Evolutionary conservation across 30 jellyfish, hydroid and myxozoan species (phyloP).

Genomic region (Aurelia sp.): DNA sequence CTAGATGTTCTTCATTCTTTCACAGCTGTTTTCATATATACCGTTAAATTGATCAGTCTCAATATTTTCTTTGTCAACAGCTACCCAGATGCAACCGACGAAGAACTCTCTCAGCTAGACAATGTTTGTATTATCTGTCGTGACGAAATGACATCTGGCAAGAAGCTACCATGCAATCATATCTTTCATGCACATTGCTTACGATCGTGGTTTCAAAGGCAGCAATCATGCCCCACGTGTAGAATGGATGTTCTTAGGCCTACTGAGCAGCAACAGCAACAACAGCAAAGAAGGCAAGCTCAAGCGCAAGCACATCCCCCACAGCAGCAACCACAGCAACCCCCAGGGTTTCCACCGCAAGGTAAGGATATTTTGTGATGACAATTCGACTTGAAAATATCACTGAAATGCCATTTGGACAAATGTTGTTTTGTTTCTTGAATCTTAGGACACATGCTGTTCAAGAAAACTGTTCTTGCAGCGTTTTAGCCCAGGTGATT

Average conservation of each 20-base stretch:
- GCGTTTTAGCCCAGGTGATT: too few species aligned
- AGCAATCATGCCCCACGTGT: constrained; percentile 99
- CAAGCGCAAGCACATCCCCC: constrained; percentile 61
- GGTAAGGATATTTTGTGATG: constrained; percentile 20
- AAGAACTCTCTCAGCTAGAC: constrained; percentile 80
- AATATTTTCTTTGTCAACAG: constrained; percentile 44
- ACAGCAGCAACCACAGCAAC: constrained; percentile 67
- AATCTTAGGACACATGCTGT: too few species aligned
- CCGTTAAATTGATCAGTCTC: too few species aligned
- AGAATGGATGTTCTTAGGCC: constrained; percentile 97
- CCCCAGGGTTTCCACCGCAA: constrained; percentile 54
- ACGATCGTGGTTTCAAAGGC: constrained; percentile 99
- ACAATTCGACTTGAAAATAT: too few species aligned
- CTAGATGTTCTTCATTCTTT: too few species aligned
- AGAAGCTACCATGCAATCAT: constrained; percentile 97
- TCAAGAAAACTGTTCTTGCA: too few species aligned
- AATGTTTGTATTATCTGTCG: constrained; percentile 98
- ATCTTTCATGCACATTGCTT: constrained; percentile 96
- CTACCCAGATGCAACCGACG: constrained; percentile 97
- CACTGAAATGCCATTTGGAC: too few species aligned
- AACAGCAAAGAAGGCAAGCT: constrained; percentile 66
- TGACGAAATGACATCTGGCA: constrained; percentile 97
- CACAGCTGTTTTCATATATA: too few species aligned
- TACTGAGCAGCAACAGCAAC: constrained; percentile 80
- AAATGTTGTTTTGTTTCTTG: too few species aligned